Conservation (phyloP, 1,140 invertebrate species). For the Drosophila eugracilis region DNA sequence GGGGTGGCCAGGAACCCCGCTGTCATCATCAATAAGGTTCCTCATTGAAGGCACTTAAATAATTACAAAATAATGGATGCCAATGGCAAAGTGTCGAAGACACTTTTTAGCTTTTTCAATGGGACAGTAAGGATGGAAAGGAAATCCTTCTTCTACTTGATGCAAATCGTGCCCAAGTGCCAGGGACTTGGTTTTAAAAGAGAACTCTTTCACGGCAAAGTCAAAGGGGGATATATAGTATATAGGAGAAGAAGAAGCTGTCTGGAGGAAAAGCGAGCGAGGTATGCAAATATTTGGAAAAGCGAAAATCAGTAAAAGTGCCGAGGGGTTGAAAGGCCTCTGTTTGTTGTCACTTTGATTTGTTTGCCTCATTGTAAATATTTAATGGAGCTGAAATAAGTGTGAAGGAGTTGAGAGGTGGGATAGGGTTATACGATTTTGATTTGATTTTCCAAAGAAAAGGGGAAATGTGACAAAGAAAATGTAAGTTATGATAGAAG, state of each 20-base stretch:
- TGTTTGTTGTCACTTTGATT: conserved; percentile 80
- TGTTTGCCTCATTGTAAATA: conserved; percentile 72
- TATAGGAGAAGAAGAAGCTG: too few species aligned
- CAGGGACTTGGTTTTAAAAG: conserved; percentile 36
- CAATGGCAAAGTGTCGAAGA: conserved; percentile 49
- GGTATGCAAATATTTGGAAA: conserved; percentile 78
- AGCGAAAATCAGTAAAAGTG: conserved; percentile 72
- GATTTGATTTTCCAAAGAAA: background rate
- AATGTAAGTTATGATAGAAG: too few species aligned
- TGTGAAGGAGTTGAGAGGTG: conserved; percentile 33
- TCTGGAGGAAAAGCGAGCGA: conserved; percentile 26
- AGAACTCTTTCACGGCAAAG: conserved; percentile 64
- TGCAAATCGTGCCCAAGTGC: conserved; percentile 79
- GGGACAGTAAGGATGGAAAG: too few species aligned
- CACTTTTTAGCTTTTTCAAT: conserved; percentile 50
- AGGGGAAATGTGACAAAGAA: too few species aligned
- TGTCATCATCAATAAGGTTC: conserved; percentile 54
- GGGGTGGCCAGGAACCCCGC: conserved; percentile 7
- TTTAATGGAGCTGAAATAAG: conserved; percentile 77
- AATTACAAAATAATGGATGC: conserved; percentile 80
- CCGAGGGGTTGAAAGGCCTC: conserved; percentile 14
- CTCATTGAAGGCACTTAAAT: conserved; percentile 73
- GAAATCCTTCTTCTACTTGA: conserved; percentile 31
- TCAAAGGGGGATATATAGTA: conserved; percentile 32
- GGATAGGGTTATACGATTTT: conserved; percentile 6